Evolutionary conservation across 2,888 invertebrate genomes (phyloP), one percentile per base, ranked within the genome.

Genomic region (Trissonchulus latispiculum): DNA sequence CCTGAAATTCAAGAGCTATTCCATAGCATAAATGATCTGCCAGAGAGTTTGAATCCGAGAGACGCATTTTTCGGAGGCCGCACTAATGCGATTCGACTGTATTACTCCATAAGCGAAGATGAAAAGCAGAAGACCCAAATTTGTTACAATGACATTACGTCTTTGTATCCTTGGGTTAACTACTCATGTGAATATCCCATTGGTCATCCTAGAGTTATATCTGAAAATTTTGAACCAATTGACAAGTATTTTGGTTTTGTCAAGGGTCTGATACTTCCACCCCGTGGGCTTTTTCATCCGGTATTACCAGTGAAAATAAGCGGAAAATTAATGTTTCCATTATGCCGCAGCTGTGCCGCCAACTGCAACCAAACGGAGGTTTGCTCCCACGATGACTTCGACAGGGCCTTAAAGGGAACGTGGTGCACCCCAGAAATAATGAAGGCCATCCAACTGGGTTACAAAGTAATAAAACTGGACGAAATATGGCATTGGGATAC

Each of bases 151-250:
- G n/a, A n/a, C n/a, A n/a, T n/a, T n/a, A n/a, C n/a, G n/a, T n/a
- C n/a, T n/a, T n/a, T n/a, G n/a, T n/a, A n/a, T n/a, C n/a, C n/a
- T n/a, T n/a, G n/a, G n/a, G n/a, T n/a, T n/a, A n/a, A n/a, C n/a
- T n/a, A n/a, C n/a, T n/a, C n/a, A n/a, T n/a, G n/a, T n/a, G n/a
- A n/a, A n/a, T n/a, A n/a, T n/a, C 66, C 66, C 15, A 64, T 29
- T 8, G n/a, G n/a, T 18, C 33, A 32, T 64, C 66, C 66, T 32
- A 35, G 33, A 64, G 33, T 64, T 18, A 64, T 64, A 18, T 32
- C 66, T 35, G 66, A 64, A 64, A 64, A 64, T n/a, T 64, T 64
- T 29, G 8, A n/a, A 35, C 29, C 66, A 64, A 64, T 64, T 64
- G 66, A 64, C 29, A n/a, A 64, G 15, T 64, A 64, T 64, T 64